A percentile compares a stretch with the other conserved stretches of the same genome.
phyloP scores from a whole-genome alignment of 2,888 invertebrate species.

The Maniola hyperantus region DNA sequence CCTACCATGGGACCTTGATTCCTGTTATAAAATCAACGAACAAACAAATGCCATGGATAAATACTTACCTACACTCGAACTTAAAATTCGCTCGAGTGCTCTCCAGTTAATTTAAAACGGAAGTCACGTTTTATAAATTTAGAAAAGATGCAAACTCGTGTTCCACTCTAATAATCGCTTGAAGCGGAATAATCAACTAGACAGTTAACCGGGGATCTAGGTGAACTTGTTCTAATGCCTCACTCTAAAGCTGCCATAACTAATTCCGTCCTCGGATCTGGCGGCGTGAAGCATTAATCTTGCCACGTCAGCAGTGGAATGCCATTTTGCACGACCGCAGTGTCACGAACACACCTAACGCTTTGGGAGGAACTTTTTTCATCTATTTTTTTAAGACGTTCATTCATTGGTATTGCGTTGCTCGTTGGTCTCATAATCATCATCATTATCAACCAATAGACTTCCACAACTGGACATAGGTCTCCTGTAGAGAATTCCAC shows the following conservation, averaged over 20 bases:
- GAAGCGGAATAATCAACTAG: constrained; percentile 18
- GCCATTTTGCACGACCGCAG: constrained; percentile 24
- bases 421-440: no score
- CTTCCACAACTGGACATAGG: background rate
- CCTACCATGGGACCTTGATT: background rate
- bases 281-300: constrained; percentile 25
- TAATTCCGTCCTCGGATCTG: constrained; percentile 16
- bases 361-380: constrained; percentile 14
- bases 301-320: constrained; percentile 23
- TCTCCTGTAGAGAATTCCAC: no score
- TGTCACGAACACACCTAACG: constrained; percentile 18
- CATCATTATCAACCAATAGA: background rate
- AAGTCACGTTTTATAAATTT: background rate
- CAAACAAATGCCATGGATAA: background rate
- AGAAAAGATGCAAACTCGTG: background rate
- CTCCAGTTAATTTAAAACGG: constrained; percentile 2
- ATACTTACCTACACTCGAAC: background rate
- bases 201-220: constrained; percentile 12
- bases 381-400: constrained; percentile 11
- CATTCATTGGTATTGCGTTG: constrained; percentile 10
- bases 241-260: constrained; percentile 19
- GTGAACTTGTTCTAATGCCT: constrained; percentile 18
- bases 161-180: constrained; percentile 1
- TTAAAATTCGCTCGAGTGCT: background rate
- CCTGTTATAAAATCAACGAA: background rate